Evolutionary conservation across 23 tunicate species (phyloP).

Genomic region (Corella eumyota): DNA sequence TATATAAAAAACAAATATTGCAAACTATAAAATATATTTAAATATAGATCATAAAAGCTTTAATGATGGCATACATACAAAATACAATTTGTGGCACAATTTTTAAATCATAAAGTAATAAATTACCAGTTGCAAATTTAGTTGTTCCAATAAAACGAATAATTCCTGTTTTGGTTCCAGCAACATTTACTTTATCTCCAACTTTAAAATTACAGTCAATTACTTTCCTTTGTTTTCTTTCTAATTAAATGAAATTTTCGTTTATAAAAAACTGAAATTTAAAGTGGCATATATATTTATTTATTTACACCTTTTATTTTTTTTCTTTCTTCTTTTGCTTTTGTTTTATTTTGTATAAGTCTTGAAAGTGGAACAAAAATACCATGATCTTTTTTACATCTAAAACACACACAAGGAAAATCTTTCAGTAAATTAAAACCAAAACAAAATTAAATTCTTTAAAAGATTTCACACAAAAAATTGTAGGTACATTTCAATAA

Average conservation of each 20-base stretch:
- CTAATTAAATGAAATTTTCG: background rate
- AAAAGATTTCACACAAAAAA: no score
- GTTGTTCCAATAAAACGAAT: slow-evolving; percentile 65
- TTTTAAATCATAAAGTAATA: no score
- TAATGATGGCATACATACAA: no score
- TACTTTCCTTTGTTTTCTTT: background rate
- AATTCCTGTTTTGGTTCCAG: slow-evolving; percentile 34
- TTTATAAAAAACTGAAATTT: background rate
- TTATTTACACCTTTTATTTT: no score
- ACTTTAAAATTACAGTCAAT: slow-evolving; percentile 15
- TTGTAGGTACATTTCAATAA: no score
- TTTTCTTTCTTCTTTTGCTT: no score
- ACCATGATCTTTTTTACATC: slow-evolving; percentile 55
- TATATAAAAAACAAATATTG: no score
- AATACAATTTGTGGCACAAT: no score
- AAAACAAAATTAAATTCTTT: no score
- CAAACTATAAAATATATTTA: background rate
- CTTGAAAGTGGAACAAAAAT: slow-evolving; percentile 46
- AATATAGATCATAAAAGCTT: no score
- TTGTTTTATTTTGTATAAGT: no score
- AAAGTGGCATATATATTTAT: background rate
- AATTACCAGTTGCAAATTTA: slow-evolving; percentile 67
- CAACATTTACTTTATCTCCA: slow-evolving; percentile 55
- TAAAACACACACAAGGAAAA: slow-evolving; percentile 8
- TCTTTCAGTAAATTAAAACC: no score